Percentiles rank a stretch among this genome's conserved stretches.
These are phyloP conservation scores for Leptopilina clavipes DNA, from an alignment of 1,140 invertebrate species.

Conservation along the genomic window DNA sequence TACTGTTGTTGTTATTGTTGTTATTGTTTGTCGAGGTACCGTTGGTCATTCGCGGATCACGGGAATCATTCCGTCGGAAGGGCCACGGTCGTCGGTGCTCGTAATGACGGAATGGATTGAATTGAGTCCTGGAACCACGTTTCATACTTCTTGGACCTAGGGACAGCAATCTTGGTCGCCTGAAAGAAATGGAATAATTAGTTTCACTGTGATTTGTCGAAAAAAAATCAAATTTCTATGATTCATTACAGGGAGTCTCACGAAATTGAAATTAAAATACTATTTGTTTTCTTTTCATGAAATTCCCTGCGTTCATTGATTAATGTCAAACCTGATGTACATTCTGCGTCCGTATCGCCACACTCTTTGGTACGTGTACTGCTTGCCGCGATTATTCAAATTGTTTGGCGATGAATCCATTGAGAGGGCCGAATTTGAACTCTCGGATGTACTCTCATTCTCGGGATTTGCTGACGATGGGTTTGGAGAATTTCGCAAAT, in stretches of 20 bases:
- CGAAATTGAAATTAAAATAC: conserved; percentile 17
- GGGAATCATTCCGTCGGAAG: conserved; percentile 28
- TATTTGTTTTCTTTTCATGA: too few relatives aligned
- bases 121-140: conserved; percentile 47
- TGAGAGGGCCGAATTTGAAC: conserved; percentile 39
- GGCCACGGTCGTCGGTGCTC: conserved; percentile 41
- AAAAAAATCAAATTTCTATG: too few relatives aligned
- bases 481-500: conserved; percentile 15
- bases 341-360: conserved; percentile 49
- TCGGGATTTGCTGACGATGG: conserved; percentile 6
- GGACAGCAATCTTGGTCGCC: conserved; percentile 42
- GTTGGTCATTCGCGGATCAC: not conserved
- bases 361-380: conserved; percentile 49
- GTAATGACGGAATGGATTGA: conserved; percentile 45
- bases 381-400: conserved; percentile 42
- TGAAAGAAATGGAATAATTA: conserved; percentile 16
- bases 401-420: conserved; percentile 38
- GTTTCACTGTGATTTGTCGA: too few relatives aligned
- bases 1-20: too few relatives aligned
- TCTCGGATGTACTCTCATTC: conserved; percentile 20
- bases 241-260: too few relatives aligned
- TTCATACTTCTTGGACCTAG: conserved; percentile 49
- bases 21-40: not conserved
- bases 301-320: too few relatives aligned
- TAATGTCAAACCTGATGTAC: conserved; percentile 44